phyloP scores from a whole-genome alignment of 1,140 invertebrate genomes.

The Drosophila lacteicornis region DNA sequence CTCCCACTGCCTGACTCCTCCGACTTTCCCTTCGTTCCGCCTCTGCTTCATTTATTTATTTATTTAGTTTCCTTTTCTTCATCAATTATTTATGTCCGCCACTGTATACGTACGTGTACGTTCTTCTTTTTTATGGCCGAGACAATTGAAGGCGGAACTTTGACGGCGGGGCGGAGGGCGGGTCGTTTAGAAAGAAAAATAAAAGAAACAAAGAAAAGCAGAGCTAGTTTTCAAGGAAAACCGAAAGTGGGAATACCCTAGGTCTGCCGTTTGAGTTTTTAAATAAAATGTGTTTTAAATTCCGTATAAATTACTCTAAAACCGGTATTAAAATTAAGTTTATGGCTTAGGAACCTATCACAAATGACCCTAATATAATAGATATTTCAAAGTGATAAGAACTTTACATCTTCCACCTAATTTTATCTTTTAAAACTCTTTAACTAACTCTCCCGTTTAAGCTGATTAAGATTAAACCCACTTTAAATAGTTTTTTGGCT shows the following conservation, averaged over 20 bases:
- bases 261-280: not conserved
- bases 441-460: not conserved
- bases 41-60: slow-evolving; percentile 70
- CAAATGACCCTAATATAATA: too few species aligned
- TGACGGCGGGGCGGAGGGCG: not conserved
- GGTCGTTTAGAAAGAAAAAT: not conserved
- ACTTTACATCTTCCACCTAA: too few species aligned
- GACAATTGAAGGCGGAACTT: slow-evolving; percentile 48
- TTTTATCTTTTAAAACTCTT: too few species aligned
- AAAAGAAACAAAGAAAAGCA: not conserved
- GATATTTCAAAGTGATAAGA: too few species aligned
- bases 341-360: too few species aligned
- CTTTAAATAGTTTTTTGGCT: slow-evolving; percentile 1
- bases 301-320: not conserved
- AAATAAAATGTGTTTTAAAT: too few species aligned
- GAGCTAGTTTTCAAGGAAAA: too few species aligned
- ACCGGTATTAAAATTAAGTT: not conserved
- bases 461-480: not conserved
- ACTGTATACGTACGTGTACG: slow-evolving; percentile 51
- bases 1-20: not conserved
- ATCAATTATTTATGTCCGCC: slow-evolving; percentile 69
- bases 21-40: slow-evolving; percentile 33
- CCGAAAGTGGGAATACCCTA: not conserved
- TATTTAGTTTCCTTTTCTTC: slow-evolving; percentile 74
- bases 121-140: slow-evolving; percentile 58